Evolutionary conservation across 1,140 invertebrate genomes (phyloP).

Genomic region (Phymastichus coffea): DNA sequence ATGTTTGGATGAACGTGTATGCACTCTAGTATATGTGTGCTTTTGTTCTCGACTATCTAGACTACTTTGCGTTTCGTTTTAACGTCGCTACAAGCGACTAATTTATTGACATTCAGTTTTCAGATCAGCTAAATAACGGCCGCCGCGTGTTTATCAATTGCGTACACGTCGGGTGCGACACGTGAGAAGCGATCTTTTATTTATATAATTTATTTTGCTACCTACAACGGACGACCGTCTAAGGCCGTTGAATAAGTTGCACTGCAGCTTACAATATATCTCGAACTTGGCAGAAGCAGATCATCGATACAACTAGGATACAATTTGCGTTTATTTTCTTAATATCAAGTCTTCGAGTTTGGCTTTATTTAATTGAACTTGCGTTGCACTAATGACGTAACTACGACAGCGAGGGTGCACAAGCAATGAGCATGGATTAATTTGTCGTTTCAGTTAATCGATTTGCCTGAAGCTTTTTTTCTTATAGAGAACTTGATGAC

Average conservation of each 20-base stretch:
- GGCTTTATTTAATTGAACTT: constrained; percentile 5
- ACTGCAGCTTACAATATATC: neutral
- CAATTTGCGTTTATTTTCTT: neutral
- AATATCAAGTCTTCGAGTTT: constrained; percentile 6
- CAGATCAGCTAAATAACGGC: neutral
- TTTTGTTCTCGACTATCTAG: no score
- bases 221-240: constrained; percentile 7
- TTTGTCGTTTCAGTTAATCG: neutral
- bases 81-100: no score
- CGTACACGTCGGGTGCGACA: no score
- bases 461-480: constrained; percentile 1
- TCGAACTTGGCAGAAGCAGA: constrained; percentile 8
- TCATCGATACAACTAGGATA: constrained; percentile 13
- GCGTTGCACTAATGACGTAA: neutral
- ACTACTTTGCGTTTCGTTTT: no score
- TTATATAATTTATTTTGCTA: no score
- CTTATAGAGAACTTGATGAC: constrained; percentile 3
- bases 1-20: no score
- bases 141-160: neutral
- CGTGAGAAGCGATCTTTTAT: no score
- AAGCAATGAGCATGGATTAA: neutral
- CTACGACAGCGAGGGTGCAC: constrained; percentile 2
- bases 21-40: no score
- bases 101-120: neutral
- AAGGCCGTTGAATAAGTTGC: neutral